Conservation (phyloP, 2,888 invertebrate genomes). For the Andrena flavipes region DNA sequence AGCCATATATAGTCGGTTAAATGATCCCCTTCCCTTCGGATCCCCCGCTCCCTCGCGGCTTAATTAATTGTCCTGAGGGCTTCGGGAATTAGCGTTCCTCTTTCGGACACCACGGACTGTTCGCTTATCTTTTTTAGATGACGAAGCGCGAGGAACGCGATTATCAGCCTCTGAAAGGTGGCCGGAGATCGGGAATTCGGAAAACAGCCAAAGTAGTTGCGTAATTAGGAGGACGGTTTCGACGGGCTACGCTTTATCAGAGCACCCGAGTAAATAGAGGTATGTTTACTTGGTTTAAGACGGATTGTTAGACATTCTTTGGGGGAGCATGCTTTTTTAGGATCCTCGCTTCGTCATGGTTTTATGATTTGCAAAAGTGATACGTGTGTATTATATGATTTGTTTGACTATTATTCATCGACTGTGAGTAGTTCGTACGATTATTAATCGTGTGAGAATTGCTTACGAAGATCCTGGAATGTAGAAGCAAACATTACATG, state of each 20-base stretch:
- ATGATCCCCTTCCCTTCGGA: neutral
- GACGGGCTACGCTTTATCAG: conserved; percentile 17
- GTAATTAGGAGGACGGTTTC: conserved; percentile 33
- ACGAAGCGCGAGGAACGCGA: neutral
- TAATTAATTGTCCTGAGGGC: neutral
- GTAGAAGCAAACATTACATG: too few relatives aligned
- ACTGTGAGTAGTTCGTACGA: too few relatives aligned
- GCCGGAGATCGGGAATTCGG: conserved; percentile 12
- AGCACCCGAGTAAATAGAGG: conserved; percentile 12
- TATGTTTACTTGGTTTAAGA: neutral
- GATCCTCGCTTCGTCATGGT: too few relatives aligned
- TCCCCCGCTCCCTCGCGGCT: neutral
- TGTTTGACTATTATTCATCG: too few relatives aligned
- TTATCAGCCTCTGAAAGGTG: neutral
- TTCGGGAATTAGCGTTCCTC: neutral
- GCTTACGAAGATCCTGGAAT: too few relatives aligned
- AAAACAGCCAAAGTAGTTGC: conserved; percentile 31
- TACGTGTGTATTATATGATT: too few relatives aligned
- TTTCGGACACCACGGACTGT: neutral
- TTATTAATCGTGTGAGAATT: too few relatives aligned
- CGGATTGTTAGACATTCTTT: neutral
- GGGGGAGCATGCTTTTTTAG: neutral
- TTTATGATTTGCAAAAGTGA: too few relatives aligned
- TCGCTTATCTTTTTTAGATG: neutral
- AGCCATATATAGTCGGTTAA: neutral